Conservation (phyloP, 2,113 vertebrate genomes). For the Dipodomys merriami region DNA sequence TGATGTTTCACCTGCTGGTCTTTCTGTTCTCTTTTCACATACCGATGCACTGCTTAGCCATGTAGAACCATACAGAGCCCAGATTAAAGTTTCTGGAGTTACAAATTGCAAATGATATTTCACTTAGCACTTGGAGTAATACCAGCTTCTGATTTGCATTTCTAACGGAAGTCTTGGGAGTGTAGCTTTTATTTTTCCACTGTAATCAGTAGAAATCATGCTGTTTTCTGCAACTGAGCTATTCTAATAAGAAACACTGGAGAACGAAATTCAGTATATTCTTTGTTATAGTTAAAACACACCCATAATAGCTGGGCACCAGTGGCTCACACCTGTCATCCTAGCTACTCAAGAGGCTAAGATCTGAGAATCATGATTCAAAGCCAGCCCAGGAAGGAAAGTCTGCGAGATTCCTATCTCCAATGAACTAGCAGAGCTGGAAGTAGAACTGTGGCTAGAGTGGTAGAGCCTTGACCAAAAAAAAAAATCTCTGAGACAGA, state of each 20-base stretch:
- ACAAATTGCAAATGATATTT: background rate
- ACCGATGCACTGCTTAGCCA: background rate
- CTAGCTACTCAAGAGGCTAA: too few species aligned
- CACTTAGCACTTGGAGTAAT: background rate
- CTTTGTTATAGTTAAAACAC: constrained; percentile 25
- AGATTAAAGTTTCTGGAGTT: constrained; percentile 1
- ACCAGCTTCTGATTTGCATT: constrained; percentile 33
- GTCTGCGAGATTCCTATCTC: too few species aligned
- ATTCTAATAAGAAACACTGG: background rate
- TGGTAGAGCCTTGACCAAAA: too few species aligned
- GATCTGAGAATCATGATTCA: too few species aligned
- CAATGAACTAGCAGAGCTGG: too few species aligned
- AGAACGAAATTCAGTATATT: background rate
- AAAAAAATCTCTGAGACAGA: too few species aligned
- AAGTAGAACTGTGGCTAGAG: too few species aligned
- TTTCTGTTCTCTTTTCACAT: background rate
- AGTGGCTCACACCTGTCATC: too few species aligned
- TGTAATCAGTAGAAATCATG: background rate
- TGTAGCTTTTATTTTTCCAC: background rate
- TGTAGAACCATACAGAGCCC: background rate
- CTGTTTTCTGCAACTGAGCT: constrained; percentile 19
- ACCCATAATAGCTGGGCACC: too few species aligned
- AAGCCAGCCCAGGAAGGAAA: too few species aligned
- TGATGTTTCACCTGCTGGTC: background rate
- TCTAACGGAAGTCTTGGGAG: background rate